Evolutionary conservation across 92 coral and sea anemone species (phyloP).

Genomic region (Bergia puertoricense): DNA sequence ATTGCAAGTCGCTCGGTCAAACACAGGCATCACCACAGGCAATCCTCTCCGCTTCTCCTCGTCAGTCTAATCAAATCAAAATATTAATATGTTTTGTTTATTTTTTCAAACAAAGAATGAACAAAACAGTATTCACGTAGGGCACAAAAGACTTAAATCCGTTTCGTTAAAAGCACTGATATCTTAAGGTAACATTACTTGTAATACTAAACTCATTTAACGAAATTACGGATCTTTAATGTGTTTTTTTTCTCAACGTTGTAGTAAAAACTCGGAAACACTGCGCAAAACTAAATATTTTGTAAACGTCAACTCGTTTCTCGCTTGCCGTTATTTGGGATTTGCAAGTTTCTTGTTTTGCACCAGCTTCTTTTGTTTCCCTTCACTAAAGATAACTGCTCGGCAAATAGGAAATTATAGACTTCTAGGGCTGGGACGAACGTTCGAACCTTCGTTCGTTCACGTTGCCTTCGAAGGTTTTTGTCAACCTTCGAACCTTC

Average conservation of each 20-base stretch:
- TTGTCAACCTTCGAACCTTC: too few relatives aligned
- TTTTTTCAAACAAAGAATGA: not conserved
- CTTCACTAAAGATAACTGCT: too few relatives aligned
- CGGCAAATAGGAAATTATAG: too few relatives aligned
- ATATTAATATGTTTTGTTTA: not conserved
- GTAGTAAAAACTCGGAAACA: not conserved
- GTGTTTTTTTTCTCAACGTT: too few relatives aligned
- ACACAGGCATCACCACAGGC: constrained; percentile 99
- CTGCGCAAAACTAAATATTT: not conserved
- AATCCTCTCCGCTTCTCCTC: constrained; percentile 94
- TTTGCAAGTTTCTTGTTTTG: not conserved
- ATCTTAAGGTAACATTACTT: not conserved
- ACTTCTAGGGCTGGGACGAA: too few relatives aligned
- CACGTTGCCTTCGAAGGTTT: too few relatives aligned
- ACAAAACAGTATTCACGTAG: not conserved
- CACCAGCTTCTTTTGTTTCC: not conserved
- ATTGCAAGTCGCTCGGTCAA: constrained; percentile 94
- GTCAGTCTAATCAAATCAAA: constrained; percentile 68
- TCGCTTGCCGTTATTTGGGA: not conserved
- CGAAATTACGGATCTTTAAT: too few relatives aligned
- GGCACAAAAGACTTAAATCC: not conserved
- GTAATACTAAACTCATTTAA: not conserved
- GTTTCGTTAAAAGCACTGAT: too few relatives aligned
- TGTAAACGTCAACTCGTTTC: too few relatives aligned
- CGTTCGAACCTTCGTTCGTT: too few relatives aligned